Evolutionary conservation across 2,888 invertebrate genomes (phyloP).

Genomic region (Eurytoma adleriae): DNA sequence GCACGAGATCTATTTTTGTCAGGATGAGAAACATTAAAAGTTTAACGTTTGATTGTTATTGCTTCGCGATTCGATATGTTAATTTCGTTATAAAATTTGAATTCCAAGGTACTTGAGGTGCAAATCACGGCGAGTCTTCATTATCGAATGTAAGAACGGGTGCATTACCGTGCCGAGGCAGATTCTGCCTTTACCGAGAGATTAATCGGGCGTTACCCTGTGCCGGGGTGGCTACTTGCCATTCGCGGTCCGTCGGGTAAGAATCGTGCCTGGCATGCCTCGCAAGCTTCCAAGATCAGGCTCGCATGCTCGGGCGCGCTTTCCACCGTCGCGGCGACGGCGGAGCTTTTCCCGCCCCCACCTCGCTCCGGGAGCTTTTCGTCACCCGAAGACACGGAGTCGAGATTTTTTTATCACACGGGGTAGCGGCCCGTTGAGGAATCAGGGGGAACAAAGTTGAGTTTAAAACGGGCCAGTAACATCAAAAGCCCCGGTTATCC

Average conservation of each 20-base stretch:
- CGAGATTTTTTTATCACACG: neutral
- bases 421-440: neutral
- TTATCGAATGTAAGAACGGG: neutral
- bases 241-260: constrained; percentile 54
- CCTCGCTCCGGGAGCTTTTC: constrained; percentile 5
- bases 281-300: constrained; percentile 71
- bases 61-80: too few species aligned
- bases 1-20: too few species aligned
- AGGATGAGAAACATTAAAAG: too few species aligned
- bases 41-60: too few species aligned
- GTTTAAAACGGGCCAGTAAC: constrained; percentile 71
- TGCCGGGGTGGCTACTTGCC: constrained; percentile 42
- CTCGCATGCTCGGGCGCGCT: constrained; percentile 63
- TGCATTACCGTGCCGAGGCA: neutral
- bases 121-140: neutral
- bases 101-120: too few species aligned
- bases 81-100: too few species aligned
- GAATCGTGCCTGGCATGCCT: constrained; percentile 70
- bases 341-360: constrained; percentile 33
- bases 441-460: constrained; percentile 56
- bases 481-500: constrained; percentile 73
- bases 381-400: neutral
- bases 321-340: constrained; percentile 22
- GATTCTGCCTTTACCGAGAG: constrained; percentile 16
- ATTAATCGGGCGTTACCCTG: neutral